Evolutionary conservation across 2,113 vertebrate species (phyloP).

Genomic region (Crotalus horridus): DNA sequence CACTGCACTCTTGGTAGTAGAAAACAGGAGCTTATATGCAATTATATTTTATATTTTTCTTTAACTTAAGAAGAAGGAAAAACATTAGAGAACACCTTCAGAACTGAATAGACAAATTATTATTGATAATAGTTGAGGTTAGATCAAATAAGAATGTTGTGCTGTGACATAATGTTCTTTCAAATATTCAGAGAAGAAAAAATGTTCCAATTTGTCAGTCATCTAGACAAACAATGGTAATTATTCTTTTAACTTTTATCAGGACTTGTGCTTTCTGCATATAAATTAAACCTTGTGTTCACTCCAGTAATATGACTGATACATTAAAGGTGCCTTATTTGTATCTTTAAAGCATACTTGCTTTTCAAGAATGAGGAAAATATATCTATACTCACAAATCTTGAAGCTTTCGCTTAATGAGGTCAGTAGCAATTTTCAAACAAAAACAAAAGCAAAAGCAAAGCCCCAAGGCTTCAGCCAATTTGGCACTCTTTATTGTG

Average conservation of each 20-base stretch:
- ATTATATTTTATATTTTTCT: background rate
- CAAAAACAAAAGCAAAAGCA: background rate
- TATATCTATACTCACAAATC: background rate
- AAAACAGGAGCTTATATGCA: background rate
- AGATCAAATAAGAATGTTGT: constrained; percentile 54
- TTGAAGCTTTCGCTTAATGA: constrained; percentile 32
- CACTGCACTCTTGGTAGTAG: background rate
- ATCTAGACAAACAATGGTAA: constrained; percentile 59
- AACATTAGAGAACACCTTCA: constrained; percentile 30
- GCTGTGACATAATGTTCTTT: constrained; percentile 52
- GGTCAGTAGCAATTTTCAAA: constrained; percentile 38
- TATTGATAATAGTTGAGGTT: constrained; percentile 56
- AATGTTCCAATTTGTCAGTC: constrained; percentile 58
- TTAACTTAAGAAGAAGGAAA: constrained; percentile 17
- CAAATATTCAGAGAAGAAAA: constrained; percentile 52
- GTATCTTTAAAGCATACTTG: constrained; percentile 26
- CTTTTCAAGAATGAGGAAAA: constrained; percentile 16
- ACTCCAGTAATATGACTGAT: constrained; percentile 3
- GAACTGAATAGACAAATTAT: constrained; percentile 49
- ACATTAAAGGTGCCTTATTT: constrained; percentile 11
- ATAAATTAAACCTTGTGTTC: constrained; percentile 42
- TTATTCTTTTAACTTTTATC: constrained; percentile 64
- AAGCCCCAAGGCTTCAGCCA: constrained; percentile 10
- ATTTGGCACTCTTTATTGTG: constrained; percentile 3
- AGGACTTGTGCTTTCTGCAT: constrained; percentile 58